Evolutionary conservation across 2,797 vertebrate genomes (phyloP).

Genomic region (Lithobates sylvaticus): DNA sequence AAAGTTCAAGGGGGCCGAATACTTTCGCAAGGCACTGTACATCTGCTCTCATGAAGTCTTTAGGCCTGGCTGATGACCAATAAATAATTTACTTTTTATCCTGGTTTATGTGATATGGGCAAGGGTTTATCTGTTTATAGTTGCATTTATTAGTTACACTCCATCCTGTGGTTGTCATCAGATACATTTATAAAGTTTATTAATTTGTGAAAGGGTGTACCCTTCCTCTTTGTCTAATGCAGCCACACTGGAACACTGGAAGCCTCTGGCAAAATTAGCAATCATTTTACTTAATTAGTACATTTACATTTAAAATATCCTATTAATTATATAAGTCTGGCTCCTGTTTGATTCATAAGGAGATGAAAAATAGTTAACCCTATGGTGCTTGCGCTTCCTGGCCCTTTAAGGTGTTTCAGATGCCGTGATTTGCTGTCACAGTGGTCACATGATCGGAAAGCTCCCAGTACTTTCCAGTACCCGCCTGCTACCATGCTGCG

Average conservation of each 20-base stretch:
- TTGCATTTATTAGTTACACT: conserved; percentile 78
- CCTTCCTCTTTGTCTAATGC: conserved; percentile 79
- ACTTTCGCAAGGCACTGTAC: too few relatives aligned
- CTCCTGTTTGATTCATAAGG: conserved; percentile 22
- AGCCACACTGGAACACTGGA: conserved; percentile 80
- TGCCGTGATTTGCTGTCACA: too few relatives aligned
- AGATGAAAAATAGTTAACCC: background rate
- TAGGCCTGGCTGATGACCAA: conserved; percentile 76
- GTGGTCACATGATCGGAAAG: too few relatives aligned
- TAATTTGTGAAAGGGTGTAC: conserved; percentile 75
- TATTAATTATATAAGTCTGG: conserved; percentile 64
- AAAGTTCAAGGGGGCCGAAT: too few relatives aligned
- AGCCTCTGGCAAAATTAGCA: conserved; percentile 79
- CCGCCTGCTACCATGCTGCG: too few relatives aligned
- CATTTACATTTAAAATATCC: conserved; percentile 66
- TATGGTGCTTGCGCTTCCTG: too few relatives aligned
- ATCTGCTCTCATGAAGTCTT: conserved; percentile 66
- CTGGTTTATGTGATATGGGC: conserved; percentile 81
- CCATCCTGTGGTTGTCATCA: conserved; percentile 78
- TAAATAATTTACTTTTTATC: conserved; percentile 70
- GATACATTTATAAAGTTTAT: conserved; percentile 76
- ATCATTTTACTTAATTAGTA: conserved; percentile 68
- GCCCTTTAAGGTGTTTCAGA: too few relatives aligned
- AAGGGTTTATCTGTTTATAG: conserved; percentile 81
- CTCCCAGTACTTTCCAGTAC: too few relatives aligned